Evolutionary conservation across 1,140 invertebrate species (phyloP).

Genomic region (Bombus sibiricus): DNA sequence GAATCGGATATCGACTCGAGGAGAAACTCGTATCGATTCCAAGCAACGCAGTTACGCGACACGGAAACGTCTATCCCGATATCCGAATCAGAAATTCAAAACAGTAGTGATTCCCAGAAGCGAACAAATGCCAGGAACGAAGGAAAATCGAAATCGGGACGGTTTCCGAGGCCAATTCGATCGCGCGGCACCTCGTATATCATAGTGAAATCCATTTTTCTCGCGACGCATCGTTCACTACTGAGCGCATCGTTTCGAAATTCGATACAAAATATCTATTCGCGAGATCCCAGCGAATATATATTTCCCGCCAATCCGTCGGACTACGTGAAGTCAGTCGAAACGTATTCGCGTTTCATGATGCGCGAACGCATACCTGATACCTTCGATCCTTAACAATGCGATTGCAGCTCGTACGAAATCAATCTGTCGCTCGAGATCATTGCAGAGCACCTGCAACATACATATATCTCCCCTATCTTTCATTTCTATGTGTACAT

Average conservation of each 20-base stretch:
- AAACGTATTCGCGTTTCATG: not conserved
- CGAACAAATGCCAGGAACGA: constrained; percentile 26
- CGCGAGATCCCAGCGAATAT: not conserved
- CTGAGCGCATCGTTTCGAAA: constrained; percentile 10
- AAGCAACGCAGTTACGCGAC: not conserved
- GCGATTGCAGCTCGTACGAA: not conserved
- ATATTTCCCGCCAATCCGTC: not conserved
- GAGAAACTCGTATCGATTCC: constrained; percentile 21
- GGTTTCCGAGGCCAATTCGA: not conserved
- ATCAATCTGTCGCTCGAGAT: not conserved
- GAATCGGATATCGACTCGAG: not conserved
- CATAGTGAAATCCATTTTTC: constrained; percentile 46
- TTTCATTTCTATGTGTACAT: not conserved
- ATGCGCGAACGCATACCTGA: not conserved
- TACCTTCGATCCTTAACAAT: not conserved
- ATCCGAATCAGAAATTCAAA: constrained; percentile 31
- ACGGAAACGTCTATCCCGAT: not conserved
- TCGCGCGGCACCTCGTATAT: constrained; percentile 24
- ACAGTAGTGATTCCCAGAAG: constrained; percentile 1
- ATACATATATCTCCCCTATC: not conserved
- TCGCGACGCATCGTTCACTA: not conserved
- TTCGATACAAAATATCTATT: constrained; percentile 14
- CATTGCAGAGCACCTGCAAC: not conserved
- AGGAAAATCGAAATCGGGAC: constrained; percentile 35
- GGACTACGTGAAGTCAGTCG: not conserved